Conservation (phyloP, 2,888 invertebrate genomes). For the Allolobophora icterica region DNA sequence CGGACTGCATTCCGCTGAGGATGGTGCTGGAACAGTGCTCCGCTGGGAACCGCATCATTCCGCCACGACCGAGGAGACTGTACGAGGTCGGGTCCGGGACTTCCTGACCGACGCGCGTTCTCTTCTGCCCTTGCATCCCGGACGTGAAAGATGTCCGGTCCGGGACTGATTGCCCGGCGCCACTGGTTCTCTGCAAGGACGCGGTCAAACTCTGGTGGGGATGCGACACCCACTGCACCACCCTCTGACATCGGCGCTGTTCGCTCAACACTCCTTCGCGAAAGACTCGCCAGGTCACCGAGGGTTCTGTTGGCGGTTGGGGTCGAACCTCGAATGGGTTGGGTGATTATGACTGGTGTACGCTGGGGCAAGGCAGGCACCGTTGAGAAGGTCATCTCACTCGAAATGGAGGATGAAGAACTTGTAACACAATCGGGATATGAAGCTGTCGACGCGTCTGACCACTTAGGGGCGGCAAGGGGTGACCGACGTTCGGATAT, state of each 20-base stretch:
- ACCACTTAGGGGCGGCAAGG: neutral
- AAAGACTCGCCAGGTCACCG: neutral
- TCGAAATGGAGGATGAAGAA: neutral
- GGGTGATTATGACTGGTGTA: slow-evolving; percentile 27
- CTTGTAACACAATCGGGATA: neutral
- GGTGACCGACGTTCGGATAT: slow-evolving; percentile 18
- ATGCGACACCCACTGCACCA: neutral
- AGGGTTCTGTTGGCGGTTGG: neutral
- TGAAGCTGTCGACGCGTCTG: neutral
- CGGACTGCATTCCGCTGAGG: slow-evolving; percentile 10
- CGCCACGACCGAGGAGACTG: neutral
- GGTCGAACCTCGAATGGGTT: slow-evolving; percentile 4
- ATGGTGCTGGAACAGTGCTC: neutral
- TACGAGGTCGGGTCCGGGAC: slow-evolving; percentile 30
- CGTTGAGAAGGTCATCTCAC: neutral
- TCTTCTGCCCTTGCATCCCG: neutral
- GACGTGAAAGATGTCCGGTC: slow-evolving; percentile 19
- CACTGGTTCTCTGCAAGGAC: slow-evolving; percentile 18
- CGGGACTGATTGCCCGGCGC: slow-evolving; percentile 30
- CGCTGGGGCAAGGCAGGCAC: neutral
- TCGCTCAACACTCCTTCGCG: neutral
- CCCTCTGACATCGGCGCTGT: neutral
- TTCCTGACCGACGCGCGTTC: neutral
- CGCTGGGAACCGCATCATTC: neutral
- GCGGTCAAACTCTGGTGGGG: neutral